Evolutionary conservation across 2,888 invertebrate genomes (phyloP).

Genomic region (Cerastis rubricosa): DNA sequence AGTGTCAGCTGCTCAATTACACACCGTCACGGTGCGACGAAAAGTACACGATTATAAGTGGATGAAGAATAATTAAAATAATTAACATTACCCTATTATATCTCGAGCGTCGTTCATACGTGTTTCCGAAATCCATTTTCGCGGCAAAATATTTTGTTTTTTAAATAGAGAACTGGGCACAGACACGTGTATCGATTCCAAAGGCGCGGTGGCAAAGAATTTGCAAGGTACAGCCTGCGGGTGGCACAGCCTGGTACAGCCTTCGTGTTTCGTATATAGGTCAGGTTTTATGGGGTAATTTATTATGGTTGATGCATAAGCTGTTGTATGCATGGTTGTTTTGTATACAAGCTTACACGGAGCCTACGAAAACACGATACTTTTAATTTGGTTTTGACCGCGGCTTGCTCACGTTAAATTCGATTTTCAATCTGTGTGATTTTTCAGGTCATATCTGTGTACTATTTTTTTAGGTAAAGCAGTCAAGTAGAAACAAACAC

Average conservation of each 20-base stretch:
- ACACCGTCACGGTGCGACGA: slow-evolving; percentile 26
- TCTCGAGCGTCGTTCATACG: slow-evolving; percentile 90
- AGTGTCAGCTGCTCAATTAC: slow-evolving; percentile 1
- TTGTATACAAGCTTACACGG: slow-evolving; percentile 14
- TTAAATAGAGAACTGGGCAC: slow-evolving; percentile 46
- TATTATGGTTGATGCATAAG: slow-evolving; percentile 46
- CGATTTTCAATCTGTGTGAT: background rate
- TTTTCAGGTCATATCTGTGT: background rate
- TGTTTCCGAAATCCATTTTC: slow-evolving; percentile 90
- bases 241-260: slow-evolving; percentile 77
- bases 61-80: slow-evolving; percentile 1
- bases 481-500: background rate
- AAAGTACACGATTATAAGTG: background rate
- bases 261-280: slow-evolving; percentile 76
- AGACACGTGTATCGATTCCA: slow-evolving; percentile 80
- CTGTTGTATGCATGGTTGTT: slow-evolving; percentile 27
- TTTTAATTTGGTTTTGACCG: background rate
- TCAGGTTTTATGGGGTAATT: slow-evolving; percentile 76
- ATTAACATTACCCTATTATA: slow-evolving; percentile 89
- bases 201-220: slow-evolving; percentile 70
- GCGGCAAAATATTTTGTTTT: slow-evolving; percentile 47
- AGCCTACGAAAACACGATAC: background rate
- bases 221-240: slow-evolving; percentile 72
- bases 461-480: background rate
- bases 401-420: background rate